A percentile compares a stretch with the other conserved stretches of the same genome.
Conservation (phyloP, 1,140 invertebrate genomes). For the Drosophila arawakana region DNA sequence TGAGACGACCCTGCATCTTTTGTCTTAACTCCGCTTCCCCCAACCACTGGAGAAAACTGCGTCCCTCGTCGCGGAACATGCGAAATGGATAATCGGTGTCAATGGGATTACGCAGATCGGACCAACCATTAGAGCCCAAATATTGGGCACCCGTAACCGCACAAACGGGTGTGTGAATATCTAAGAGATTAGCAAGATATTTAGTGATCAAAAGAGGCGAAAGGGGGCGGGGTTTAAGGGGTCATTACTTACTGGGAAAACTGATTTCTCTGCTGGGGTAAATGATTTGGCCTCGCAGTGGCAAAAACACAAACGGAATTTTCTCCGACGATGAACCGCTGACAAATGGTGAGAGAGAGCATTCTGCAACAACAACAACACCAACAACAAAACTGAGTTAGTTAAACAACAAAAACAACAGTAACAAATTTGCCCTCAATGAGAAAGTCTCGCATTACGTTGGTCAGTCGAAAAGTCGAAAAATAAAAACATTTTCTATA, state of each 20-base stretch:
- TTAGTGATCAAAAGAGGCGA: neutral
- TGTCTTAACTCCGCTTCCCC: slow-evolving; percentile 90
- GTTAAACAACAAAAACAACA: neutral
- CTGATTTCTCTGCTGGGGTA: slow-evolving; percentile 93
- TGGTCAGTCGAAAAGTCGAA: slow-evolving; percentile 23
- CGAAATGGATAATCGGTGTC: slow-evolving; percentile 92
- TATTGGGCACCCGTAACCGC: slow-evolving; percentile 93
- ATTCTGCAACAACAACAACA: slow-evolving; percentile 87
- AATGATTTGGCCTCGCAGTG: slow-evolving; percentile 93
- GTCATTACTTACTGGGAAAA: slow-evolving; percentile 89
- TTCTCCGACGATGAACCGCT: slow-evolving; percentile 90
- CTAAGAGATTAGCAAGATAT: slow-evolving; percentile 84
- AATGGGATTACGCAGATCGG: slow-evolving; percentile 90
- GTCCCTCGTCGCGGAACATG: slow-evolving; percentile 91
- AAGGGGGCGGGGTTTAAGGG: too few relatives aligned
- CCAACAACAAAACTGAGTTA: neutral
- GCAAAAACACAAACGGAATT: slow-evolving; percentile 94
- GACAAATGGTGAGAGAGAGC: slow-evolving; percentile 91
- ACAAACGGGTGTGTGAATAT: slow-evolving; percentile 91
- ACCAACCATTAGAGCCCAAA: slow-evolving; percentile 90
- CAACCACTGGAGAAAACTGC: slow-evolving; percentile 93
- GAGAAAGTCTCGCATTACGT: slow-evolving; percentile 54
- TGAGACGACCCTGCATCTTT: slow-evolving; percentile 91
- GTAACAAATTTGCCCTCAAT: slow-evolving; percentile 32
- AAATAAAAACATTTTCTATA: slow-evolving; percentile 17